Conservation (phyloP, 2,797 vertebrate genomes). For the Lutjanus argentimaculatus region DNA sequence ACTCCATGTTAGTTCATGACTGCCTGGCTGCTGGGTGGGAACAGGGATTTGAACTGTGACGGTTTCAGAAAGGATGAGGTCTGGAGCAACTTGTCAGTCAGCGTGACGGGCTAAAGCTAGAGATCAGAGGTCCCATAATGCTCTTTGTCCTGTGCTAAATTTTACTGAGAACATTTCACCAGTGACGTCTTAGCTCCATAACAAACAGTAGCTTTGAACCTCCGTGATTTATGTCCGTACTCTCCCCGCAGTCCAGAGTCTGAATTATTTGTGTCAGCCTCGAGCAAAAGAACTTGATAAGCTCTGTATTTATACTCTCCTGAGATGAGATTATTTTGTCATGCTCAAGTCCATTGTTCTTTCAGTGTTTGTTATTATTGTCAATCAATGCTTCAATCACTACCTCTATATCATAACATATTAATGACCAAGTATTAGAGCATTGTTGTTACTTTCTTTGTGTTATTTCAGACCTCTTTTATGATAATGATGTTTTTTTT, state of each 20-base stretch:
- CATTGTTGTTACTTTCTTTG: conserved; percentile 69
- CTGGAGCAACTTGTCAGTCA: conserved; percentile 70
- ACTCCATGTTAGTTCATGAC: conserved; percentile 58
- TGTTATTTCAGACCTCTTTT: conserved; percentile 60
- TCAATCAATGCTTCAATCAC: conserved; percentile 81
- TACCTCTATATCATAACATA: conserved; percentile 80
- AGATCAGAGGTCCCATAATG: conserved; percentile 46
- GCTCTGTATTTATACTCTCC: conserved; percentile 74
- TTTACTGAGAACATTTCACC: conserved; percentile 44
- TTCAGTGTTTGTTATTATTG: conserved; percentile 70
- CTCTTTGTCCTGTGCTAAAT: conserved; percentile 48
- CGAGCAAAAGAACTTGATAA: conserved; percentile 65
- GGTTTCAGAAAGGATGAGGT: conserved; percentile 62
- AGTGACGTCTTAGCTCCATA: conserved; percentile 35
- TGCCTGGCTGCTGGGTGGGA: conserved; percentile 55
- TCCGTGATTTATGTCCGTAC: conserved; percentile 32
- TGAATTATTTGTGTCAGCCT: conserved; percentile 58
- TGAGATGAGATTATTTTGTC: conserved; percentile 61
- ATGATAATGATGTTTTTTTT: conserved; percentile 42
- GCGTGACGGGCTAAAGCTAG: conserved; percentile 50
- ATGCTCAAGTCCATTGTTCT: conserved; percentile 51
- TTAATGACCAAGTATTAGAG: conserved; percentile 78
- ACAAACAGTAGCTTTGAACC: conserved; percentile 56
- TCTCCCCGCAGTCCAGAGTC: conserved; percentile 41
- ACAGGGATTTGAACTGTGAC: conserved; percentile 57